These are phyloP conservation scores for Synergus gifuensis DNA, from an alignment of 2,888 invertebrate species.

Conservation along the genomic window DNA sequence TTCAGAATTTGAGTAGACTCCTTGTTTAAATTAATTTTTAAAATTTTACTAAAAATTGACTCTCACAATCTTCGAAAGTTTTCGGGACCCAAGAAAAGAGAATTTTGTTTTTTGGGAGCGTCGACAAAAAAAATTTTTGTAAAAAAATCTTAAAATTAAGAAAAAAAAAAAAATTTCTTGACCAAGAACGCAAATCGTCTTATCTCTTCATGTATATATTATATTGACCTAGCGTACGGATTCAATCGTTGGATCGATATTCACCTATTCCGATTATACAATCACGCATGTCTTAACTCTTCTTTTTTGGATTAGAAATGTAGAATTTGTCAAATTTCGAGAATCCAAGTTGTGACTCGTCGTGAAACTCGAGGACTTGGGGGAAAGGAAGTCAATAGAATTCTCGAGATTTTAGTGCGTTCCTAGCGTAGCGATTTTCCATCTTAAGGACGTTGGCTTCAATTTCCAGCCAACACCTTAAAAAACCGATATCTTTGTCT, in stretches of 20 bases:
- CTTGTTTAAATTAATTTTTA: too few species aligned
- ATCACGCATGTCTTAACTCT: slow-evolving; percentile 9
- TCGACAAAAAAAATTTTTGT: neutral
- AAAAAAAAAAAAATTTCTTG: slow-evolving; percentile 10
- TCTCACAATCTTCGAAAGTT: slow-evolving; percentile 34
- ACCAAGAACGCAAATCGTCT: slow-evolving; percentile 22
- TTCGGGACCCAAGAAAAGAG: slow-evolving; percentile 31
- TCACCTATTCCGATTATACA: slow-evolving; percentile 23
- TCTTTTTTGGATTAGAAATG: neutral
- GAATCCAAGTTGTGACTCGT: slow-evolving; percentile 12
- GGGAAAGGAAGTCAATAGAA: slow-evolving; percentile 30
- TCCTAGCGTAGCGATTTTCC: slow-evolving; percentile 31
- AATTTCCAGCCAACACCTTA: too few species aligned
- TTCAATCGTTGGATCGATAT: neutral
- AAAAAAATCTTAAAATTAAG: neutral
- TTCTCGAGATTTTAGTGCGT: slow-evolving; percentile 32
- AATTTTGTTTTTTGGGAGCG: slow-evolving; percentile 28
- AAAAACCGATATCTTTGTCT: slow-evolving; percentile 39
- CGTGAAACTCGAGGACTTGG: neutral
- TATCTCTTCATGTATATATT: slow-evolving; percentile 15
- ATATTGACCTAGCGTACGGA: neutral
- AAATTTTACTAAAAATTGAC: neutral
- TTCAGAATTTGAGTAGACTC: too few species aligned
- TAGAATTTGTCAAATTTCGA: slow-evolving; percentile 9
- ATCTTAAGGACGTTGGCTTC: neutral